Evolutionary conservation across 2,113 vertebrate species (phyloP).

Genomic region (Festucalex cinctus): DNA sequence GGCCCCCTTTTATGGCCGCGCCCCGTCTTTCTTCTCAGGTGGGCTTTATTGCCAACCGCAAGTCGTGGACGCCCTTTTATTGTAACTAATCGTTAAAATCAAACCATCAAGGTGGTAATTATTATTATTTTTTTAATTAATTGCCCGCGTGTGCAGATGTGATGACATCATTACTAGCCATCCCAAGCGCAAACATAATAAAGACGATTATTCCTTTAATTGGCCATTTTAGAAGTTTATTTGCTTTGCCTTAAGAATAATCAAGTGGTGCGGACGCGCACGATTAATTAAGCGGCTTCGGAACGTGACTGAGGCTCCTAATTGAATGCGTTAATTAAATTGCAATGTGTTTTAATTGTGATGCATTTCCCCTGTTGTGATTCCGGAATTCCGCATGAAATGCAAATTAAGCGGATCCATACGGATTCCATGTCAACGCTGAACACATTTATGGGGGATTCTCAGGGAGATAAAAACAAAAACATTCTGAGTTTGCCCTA

Average conservation of each 20-base stretch:
- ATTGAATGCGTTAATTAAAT: background rate
- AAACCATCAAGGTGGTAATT: background rate
- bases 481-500: no score
- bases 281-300: constrained; percentile 97
- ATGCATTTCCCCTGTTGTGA: background rate
- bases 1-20: constrained; percentile 36
- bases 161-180: background rate
- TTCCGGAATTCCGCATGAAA: background rate
- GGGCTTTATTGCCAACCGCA: background rate
- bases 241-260: constrained; percentile 81
- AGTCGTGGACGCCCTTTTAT: background rate
- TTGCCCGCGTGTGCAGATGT: background rate
- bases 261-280: constrained; percentile 94
- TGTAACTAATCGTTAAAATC: background rate
- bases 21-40: constrained; percentile 39
- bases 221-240: constrained; percentile 80
- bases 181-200: constrained; percentile 30
- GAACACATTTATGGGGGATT: no score
- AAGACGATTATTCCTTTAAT: constrained; percentile 98
- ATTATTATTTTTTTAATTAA: constrained; percentile 1
- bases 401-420: no score
- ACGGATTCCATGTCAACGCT: no score
- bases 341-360: constrained; percentile 45
- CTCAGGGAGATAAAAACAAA: no score
- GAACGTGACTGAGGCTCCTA: constrained; percentile 62